Conservation (phyloP, 2,797 vertebrate genomes). For the Diplodus sargus region DNA sequence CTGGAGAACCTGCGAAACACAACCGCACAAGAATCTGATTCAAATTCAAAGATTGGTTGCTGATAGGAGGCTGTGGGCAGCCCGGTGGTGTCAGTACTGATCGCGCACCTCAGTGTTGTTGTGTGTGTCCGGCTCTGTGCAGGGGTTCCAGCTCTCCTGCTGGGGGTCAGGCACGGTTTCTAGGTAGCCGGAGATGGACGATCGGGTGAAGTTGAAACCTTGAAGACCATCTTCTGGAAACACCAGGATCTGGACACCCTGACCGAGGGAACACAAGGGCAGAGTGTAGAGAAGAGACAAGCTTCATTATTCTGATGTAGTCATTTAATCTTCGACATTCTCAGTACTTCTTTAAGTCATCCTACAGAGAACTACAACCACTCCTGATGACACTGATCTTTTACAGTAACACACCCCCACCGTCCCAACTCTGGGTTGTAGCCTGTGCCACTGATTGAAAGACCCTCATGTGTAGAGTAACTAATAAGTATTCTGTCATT, state of each 20-base stretch:
- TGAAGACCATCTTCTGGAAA: slow-evolving; percentile 97
- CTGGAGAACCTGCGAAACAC: slow-evolving; percentile 86
- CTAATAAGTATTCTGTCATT: no score
- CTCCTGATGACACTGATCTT: background rate
- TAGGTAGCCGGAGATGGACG: slow-evolving; percentile 89
- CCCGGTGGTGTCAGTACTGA: no score
- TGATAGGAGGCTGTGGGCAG: no score
- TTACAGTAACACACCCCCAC: no score
- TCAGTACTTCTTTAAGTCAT: background rate
- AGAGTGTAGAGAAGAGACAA: background rate
- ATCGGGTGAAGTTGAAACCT: slow-evolving; percentile 93
- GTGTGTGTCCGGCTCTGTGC: slow-evolving; percentile 86
- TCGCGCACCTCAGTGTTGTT: slow-evolving; percentile 90
- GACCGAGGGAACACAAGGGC: background rate
- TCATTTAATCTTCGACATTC: background rate
- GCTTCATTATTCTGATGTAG: background rate
- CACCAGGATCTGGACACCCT: slow-evolving; percentile 95
- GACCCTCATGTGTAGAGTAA: no score
- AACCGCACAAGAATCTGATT: background rate
- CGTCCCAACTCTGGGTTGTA: no score
- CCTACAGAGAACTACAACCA: background rate
- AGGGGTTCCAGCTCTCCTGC: slow-evolving; percentile 92
- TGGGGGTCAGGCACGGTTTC: slow-evolving; percentile 87
- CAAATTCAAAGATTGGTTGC: background rate
- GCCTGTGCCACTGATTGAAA: no score